These are phyloP conservation scores for Saturnia japonica DNA, from an alignment of 2,888 invertebrate species.

Conservation along the genomic window DNA sequence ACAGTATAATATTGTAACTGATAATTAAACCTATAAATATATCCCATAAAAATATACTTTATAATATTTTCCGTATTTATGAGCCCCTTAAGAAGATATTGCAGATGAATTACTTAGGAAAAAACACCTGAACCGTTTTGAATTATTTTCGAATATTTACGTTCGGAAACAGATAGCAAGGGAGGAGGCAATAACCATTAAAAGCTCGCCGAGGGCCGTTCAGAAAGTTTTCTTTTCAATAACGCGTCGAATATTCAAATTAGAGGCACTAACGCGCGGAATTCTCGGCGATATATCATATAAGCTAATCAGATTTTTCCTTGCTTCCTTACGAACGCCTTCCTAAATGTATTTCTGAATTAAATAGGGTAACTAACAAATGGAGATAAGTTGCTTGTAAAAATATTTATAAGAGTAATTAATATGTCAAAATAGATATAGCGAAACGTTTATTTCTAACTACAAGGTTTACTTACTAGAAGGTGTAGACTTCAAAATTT, in stretches of 20 bases:
- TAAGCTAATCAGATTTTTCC: slow-evolving; percentile 48
- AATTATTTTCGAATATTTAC: slow-evolving; percentile 35
- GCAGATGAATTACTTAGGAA: slow-evolving; percentile 10
- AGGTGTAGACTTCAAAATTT: no score
- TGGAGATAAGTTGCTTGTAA: slow-evolving; percentile 15
- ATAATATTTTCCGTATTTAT: slow-evolving; percentile 5
- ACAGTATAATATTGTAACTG: slow-evolving; percentile 1
- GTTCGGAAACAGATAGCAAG: slow-evolving; percentile 50
- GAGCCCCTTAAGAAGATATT: background rate
- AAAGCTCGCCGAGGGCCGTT: slow-evolving; percentile 73
- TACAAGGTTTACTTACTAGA: background rate
- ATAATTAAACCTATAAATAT: background rate
- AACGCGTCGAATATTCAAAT: slow-evolving; percentile 82
- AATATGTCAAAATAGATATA: background rate
- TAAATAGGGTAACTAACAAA: slow-evolving; percentile 54
- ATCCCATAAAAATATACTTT: background rate
- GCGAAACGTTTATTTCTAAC: background rate
- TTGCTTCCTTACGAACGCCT: slow-evolving; percentile 52
- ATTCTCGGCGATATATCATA: slow-evolving; percentile 77
- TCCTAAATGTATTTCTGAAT: slow-evolving; percentile 61
- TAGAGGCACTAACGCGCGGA: slow-evolving; percentile 72
- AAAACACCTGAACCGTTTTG: slow-evolving; percentile 47
- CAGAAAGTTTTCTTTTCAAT: slow-evolving; percentile 80
- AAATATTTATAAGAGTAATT: slow-evolving; percentile 18
- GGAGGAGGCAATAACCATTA: slow-evolving; percentile 78